Percentiles rank a stretch among this genome's conserved stretches.
These are phyloP conservation scores for Rutpela maculata DNA, from an alignment of 2,888 invertebrate species.

Conservation along the genomic window DNA sequence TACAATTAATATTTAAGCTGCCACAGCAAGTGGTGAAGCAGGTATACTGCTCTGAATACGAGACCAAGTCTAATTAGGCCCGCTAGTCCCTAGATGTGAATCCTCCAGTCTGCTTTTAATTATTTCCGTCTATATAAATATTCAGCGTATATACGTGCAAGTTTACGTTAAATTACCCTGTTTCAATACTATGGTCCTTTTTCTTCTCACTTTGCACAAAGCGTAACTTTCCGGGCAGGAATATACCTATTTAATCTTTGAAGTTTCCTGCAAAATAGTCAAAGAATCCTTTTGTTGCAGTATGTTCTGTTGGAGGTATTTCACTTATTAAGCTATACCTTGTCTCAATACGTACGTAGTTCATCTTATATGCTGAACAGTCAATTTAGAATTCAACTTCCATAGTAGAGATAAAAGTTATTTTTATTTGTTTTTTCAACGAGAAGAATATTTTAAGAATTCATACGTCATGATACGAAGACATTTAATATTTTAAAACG, in stretches of 20 bases:
- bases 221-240: background rate
- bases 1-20: conserved; percentile 43
- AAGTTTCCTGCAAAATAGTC: background rate
- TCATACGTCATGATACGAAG: no score
- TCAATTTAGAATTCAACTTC: no score
- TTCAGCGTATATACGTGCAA: conserved; percentile 25
- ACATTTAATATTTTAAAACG: no score
- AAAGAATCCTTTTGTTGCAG: background rate
- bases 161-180: conserved; percentile 42
- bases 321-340: background rate
- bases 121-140: conserved; percentile 44
- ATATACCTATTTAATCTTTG: conserved; percentile 15
- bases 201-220: conserved; percentile 31
- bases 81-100: conserved; percentile 29
- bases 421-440: no score
- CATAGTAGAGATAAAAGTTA: no score
- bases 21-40: conserved; percentile 30
- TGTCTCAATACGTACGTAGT: background rate
- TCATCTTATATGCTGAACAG: background rate
- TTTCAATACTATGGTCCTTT: conserved; percentile 35
- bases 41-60: conserved; percentile 26
- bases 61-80: conserved; percentile 42
- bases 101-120: conserved; percentile 43
- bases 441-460: no score
- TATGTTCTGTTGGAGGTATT: background rate